These are phyloP conservation scores for Siderastrea radians DNA, from an alignment of 92 coral and sea anemone genomes.

Conservation along the genomic window DNA sequence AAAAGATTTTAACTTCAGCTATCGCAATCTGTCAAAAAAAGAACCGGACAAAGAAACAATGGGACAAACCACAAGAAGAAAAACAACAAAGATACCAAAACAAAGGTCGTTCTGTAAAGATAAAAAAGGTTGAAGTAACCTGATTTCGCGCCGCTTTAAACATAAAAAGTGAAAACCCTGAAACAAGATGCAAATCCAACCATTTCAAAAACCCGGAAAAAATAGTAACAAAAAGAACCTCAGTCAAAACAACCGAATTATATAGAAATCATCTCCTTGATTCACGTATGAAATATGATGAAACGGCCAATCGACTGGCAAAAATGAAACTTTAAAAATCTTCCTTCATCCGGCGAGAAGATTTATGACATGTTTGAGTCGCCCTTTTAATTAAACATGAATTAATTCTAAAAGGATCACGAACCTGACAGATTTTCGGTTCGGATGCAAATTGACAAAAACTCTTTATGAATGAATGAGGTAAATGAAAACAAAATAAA, in stretches of 20 bases:
- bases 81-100: neutral
- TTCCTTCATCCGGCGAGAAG: neutral
- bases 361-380: neutral
- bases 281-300: neutral
- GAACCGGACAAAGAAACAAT: neutral
- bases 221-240: no score
- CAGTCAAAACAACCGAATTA: neutral
- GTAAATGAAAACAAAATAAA: conserved; percentile 11
- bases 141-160: neutral
- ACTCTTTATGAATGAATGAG: neutral
- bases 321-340: neutral
- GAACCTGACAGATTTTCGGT: neutral
- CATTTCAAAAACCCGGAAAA: neutral
- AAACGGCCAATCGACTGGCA: neutral
- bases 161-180: conserved; percentile 7
- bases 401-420: neutral
- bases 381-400: conserved; percentile 16
- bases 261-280: neutral
- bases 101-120: neutral
- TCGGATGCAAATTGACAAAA: conserved; percentile 20
- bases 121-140: neutral
- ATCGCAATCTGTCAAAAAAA: neutral
- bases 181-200: conserved; percentile 10
- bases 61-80: neutral
- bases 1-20: neutral